Conservation (phyloP, 2,113 vertebrate species). For the Eurypyga helias region DNA sequence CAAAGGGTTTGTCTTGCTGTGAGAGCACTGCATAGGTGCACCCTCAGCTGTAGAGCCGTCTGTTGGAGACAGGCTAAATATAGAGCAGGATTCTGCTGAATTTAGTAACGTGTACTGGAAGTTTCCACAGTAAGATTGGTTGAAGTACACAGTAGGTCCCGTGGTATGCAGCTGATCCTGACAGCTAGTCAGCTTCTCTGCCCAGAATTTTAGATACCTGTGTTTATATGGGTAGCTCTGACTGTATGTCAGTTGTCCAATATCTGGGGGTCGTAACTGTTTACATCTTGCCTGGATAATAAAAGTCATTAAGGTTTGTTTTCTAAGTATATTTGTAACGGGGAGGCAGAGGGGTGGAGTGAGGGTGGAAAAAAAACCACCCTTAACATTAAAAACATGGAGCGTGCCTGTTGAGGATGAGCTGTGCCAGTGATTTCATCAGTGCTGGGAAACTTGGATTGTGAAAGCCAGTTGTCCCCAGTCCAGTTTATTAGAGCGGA, state of each 20-base stretch:
- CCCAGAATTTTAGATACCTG: neutral
- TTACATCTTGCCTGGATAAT: neutral
- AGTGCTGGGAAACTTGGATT: neutral
- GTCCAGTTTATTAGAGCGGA: neutral
- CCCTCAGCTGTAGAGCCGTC: neutral
- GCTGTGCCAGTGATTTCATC: neutral
- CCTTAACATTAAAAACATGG: neutral
- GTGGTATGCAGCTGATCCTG: neutral
- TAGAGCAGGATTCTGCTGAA: neutral
- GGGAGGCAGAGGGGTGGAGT: fast-evolving
- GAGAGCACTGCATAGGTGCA: neutral
- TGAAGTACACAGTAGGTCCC: neutral
- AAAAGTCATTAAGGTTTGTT: neutral
- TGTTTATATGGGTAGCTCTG: neutral
- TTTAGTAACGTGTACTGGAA: neutral
- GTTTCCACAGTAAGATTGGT: neutral
- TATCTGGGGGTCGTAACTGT: neutral
- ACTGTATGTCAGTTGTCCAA: neutral
- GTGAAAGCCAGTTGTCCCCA: neutral
- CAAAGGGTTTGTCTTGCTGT: neutral
- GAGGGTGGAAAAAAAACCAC: neutral
- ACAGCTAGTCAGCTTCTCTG: neutral
- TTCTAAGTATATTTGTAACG: neutral
- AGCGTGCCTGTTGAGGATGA: neutral
- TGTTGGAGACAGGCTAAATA: neutral